These are phyloP conservation scores for Axis porcinus DNA, from an alignment of 2,113 vertebrate genomes.

Conservation along the genomic window DNA sequence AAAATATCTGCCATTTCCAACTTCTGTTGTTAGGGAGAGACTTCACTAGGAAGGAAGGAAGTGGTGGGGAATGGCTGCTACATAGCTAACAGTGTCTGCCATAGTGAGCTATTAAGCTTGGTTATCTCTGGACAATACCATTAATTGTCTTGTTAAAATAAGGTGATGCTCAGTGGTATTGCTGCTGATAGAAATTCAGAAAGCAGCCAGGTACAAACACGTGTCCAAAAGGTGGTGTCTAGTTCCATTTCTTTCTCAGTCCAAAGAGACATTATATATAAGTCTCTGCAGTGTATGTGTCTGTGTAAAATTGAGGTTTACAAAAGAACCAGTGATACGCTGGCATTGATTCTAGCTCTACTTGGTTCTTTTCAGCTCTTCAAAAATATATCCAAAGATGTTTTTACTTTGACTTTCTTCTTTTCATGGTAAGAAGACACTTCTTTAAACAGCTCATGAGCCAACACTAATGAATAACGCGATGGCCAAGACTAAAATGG, in stretches of 20 bases:
- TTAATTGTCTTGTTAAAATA: background rate
- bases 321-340: background rate
- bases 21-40: background rate
- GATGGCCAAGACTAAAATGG: slow-evolving; percentile 41
- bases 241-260: background rate
- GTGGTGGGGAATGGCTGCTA: too few relatives aligned
- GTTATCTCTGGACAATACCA: background rate
- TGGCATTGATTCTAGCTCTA: background rate
- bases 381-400: slow-evolving; percentile 56
- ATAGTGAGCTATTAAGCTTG: background rate
- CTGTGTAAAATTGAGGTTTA: background rate
- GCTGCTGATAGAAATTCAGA: background rate
- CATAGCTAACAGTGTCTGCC: background rate
- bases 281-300: background rate
- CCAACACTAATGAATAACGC: slow-evolving; percentile 35
- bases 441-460: slow-evolving; percentile 60
- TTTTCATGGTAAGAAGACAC: slow-evolving; percentile 64
- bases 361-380: slow-evolving; percentile 51
- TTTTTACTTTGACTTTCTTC: slow-evolving; percentile 63
- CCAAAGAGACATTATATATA: background rate
- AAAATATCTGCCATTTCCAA: background rate
- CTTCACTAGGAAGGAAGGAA: background rate
- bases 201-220: background rate
- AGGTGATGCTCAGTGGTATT: background rate
- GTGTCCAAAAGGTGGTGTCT: background rate